Conservation (phyloP, 2,888 invertebrate species). For the Pheosia tremula region DNA sequence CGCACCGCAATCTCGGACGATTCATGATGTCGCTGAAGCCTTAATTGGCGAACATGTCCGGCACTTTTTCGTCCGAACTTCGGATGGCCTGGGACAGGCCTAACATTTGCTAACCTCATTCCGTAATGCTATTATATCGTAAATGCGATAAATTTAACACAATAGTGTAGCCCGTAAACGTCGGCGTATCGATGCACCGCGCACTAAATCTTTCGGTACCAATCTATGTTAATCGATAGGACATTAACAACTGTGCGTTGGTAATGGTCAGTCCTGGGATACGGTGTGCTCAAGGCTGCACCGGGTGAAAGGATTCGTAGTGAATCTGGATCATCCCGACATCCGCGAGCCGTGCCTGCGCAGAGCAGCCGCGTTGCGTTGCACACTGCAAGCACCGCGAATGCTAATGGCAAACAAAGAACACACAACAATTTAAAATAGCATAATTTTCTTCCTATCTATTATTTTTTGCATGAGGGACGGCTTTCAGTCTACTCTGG, state of each 20-base stretch:
- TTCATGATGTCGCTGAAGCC: slow-evolving; percentile 41
- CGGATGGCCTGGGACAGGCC: slow-evolving; percentile 50
- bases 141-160: slow-evolving; percentile 53
- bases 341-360: slow-evolving; percentile 37
- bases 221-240: slow-evolving; percentile 79
- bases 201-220: slow-evolving; percentile 69
- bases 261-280: slow-evolving; percentile 76
- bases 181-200: slow-evolving; percentile 51
- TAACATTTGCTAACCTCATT: slow-evolving; percentile 53
- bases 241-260: slow-evolving; percentile 72
- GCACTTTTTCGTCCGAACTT: slow-evolving; percentile 43
- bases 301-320: slow-evolving; percentile 74
- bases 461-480: too few species aligned
- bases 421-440: not conserved
- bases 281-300: slow-evolving; percentile 70
- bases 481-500: too few species aligned
- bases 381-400: slow-evolving; percentile 14
- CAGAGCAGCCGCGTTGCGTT: slow-evolving; percentile 9
- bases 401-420: not conserved
- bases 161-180: slow-evolving; percentile 58
- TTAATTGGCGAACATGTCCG: slow-evolving; percentile 63
- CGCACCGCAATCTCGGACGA: slow-evolving; percentile 46
- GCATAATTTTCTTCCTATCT: too few species aligned
- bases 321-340: slow-evolving; percentile 80
- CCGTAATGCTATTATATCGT: slow-evolving; percentile 34